Evolutionary conservation across 2,888 invertebrate genomes (phyloP).

Genomic region (Imbricaverruca yamaguchii): DNA sequence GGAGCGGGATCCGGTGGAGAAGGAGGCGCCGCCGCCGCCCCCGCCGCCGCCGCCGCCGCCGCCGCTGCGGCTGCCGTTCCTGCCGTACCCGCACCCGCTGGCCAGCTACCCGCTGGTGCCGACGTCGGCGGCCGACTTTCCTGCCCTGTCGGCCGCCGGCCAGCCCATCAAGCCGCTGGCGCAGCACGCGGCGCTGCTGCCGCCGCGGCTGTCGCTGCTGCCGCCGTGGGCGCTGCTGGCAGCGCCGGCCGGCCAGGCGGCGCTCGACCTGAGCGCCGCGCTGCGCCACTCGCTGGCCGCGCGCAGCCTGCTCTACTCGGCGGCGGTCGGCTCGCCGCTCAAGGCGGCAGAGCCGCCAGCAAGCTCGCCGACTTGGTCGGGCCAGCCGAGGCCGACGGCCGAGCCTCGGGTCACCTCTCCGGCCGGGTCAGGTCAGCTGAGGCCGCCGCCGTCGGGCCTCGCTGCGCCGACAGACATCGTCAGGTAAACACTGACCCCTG

Average conservation of each 20-base stretch:
- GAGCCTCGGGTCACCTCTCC: constrained; percentile 26
- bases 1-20: background rate
- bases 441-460: background rate
- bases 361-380: background rate
- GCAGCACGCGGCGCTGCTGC: constrained; percentile 9
- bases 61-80: constrained; percentile 17
- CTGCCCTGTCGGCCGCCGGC: background rate
- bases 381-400: constrained; percentile 15
- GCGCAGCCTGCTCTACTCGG: constrained; percentile 22
- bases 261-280: constrained; percentile 27
- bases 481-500: background rate
- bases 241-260: background rate
- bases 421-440: constrained; percentile 25
- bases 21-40: constrained; percentile 6
- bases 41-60: background rate
- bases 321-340: constrained; percentile 25
- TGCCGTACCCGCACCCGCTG: constrained; percentile 8
- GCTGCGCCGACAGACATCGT: background rate
- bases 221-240: constrained; percentile 32
- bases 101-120: background rate
- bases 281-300: constrained; percentile 25
- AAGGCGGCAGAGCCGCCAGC: constrained; percentile 25
- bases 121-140: background rate
- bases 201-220: constrained; percentile 26
- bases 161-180: constrained; percentile 22